phyloP scores from a whole-genome alignment of 1,140 invertebrate species.

The Drosophila insularis region DNA sequence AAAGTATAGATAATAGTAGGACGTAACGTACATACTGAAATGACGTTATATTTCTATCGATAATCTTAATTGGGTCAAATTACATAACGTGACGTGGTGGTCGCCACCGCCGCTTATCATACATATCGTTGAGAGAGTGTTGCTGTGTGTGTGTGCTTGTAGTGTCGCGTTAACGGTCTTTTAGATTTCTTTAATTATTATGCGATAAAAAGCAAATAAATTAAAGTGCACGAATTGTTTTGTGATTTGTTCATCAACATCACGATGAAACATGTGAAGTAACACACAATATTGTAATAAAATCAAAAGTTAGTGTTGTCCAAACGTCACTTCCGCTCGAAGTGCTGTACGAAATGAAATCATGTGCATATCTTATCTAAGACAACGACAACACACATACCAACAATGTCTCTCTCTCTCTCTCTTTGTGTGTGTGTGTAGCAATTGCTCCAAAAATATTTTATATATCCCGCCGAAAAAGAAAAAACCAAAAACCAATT shows the following conservation, averaged over 20 bases:
- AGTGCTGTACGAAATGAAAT: slow-evolving; percentile 14
- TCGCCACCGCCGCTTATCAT: background rate
- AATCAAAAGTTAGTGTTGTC: slow-evolving; percentile 10
- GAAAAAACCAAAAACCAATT: slow-evolving; percentile 5
- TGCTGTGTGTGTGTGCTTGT: background rate
- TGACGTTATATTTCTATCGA: slow-evolving; percentile 6
- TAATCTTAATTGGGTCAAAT: slow-evolving; percentile 21
- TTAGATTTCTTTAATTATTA: slow-evolving; percentile 12
- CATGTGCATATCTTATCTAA: slow-evolving; percentile 19
- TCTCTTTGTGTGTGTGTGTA: slow-evolving; percentile 4
- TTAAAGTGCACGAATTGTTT: slow-evolving; percentile 13
- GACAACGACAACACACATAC: background rate
- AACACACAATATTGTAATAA: slow-evolving; percentile 15
- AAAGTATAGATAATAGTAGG: too few relatives aligned
- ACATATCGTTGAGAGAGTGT: background rate
- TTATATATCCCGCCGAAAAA: slow-evolving; percentile 10
- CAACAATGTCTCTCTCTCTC: background rate
- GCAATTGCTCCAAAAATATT: slow-evolving; percentile 17
- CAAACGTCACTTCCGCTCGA: slow-evolving; percentile 11
- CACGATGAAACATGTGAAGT: background rate
- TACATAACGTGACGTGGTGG: slow-evolving; percentile 9
- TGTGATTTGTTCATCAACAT: background rate
- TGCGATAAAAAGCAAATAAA: slow-evolving; percentile 9
- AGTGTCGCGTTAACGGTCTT: background rate
- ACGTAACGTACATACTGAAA: background rate